phyloP scores from a whole-genome alignment of 2,888 invertebrate genomes.

The Xanthia togata region DNA sequence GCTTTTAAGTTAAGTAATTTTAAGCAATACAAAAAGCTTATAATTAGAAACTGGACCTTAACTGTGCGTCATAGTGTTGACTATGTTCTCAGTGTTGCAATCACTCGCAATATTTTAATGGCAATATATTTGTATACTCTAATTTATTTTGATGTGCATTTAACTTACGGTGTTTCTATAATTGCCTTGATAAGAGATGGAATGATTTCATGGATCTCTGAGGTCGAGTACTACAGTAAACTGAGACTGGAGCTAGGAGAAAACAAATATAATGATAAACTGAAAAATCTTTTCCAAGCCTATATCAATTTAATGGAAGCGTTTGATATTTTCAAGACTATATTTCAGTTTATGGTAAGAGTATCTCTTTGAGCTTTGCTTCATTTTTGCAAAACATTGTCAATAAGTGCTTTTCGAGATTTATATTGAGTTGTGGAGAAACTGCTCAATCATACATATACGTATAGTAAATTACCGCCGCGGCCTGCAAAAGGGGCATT shows the following conservation, averaged over 20 bases:
- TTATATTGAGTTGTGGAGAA: neutral
- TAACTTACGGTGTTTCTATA: slow-evolving; percentile 14
- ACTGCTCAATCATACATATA: neutral
- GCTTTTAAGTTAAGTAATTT: slow-evolving; percentile 15
- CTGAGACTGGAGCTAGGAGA: neutral
- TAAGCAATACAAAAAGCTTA: neutral
- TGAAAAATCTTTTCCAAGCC: neutral
- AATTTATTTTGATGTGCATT: slow-evolving; percentile 16
- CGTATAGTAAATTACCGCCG: too few species aligned
- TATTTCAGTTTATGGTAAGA: neutral
- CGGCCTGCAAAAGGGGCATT: too few species aligned
- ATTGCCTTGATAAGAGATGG: slow-evolving; percentile 36
- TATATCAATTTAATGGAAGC: neutral
- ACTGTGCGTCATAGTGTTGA: neutral
- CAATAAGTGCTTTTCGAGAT: neutral
- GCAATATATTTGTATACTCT: slow-evolving; percentile 18
- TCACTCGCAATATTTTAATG: neutral
- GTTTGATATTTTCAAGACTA: neutral
- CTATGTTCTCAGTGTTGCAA: neutral
- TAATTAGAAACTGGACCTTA: slow-evolving; percentile 15
- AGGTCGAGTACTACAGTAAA: slow-evolving; percentile 14
- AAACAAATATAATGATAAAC: neutral
- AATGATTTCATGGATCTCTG: slow-evolving; percentile 18
- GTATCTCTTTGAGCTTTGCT: neutral
- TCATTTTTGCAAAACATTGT: neutral